Evolutionary conservation across 2,888 invertebrate species (phyloP).

Genomic region (Tricholauxania praeusta): DNA sequence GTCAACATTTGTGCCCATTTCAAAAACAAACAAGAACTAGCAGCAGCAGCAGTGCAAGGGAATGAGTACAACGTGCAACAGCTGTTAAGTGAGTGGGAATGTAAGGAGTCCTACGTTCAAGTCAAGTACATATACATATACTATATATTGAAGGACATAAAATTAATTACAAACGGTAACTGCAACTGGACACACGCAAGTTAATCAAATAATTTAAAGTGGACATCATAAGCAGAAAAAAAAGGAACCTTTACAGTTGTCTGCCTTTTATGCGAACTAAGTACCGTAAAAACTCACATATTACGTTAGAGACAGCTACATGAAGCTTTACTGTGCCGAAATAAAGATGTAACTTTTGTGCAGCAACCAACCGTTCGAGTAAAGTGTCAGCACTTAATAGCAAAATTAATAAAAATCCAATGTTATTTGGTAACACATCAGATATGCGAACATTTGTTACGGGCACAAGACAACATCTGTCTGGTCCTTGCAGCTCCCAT

Average conservation of each 20-base stretch:
- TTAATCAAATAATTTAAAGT: background rate
- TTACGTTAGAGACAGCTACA: too few species aligned
- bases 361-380: background rate
- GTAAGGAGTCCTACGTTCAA: background rate
- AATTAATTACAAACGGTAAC: conserved; percentile 27
- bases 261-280: too few species aligned
- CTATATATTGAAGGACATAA: conserved; percentile 13
- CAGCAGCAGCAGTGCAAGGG: background rate
- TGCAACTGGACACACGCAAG: background rate
- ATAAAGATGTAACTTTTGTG: background rate
- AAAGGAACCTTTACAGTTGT: too few species aligned
- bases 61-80: background rate
- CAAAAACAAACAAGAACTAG: background rate
- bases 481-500: conserved; percentile 2
- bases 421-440: background rate
- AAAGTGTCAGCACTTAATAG: background rate
- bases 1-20: conserved; percentile 5
- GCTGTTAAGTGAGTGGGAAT: background rate
- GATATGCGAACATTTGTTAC: background rate
- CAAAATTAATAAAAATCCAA: conserved; percentile 10
- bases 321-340: background rate
- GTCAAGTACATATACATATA: background rate
- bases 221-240: too few species aligned
- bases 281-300: too few species aligned
- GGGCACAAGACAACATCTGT: background rate